Evolutionary conservation across 1,140 invertebrate species (phyloP), one percentile per base, ranked within the genome.

Genomic region (Bombus fervidus): DNA sequence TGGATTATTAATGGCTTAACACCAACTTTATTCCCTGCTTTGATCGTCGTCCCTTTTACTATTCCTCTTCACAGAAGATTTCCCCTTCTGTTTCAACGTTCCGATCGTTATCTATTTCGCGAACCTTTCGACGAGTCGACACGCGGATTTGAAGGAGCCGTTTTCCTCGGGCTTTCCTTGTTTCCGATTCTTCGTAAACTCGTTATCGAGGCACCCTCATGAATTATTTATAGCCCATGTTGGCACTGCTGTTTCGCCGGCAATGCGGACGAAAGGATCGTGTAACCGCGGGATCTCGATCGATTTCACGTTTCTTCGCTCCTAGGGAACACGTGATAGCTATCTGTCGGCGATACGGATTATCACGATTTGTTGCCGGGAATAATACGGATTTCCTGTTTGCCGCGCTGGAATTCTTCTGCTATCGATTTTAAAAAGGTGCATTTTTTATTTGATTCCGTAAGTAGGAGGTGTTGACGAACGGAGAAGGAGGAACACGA

Each of bases 1-100:
- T 86, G 86, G 91, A 94, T 94, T 93, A 93, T 93, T 92, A 94
- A 93, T 92, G 91, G 87, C 91, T 93, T 92, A 68, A 28, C 71
- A 10, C n/a, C 12, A 34, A 34, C 34, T 39, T 64, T 81, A 57
- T 57, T 74, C 71, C 25, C 66, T 39, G 39, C 28, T 25, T 25
- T 75, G 22, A 6, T 12, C 22, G 5, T 43, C 68, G 34, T 12
- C 4, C 18, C 1, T 5, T 9, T 37, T 68, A 4, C 22, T 34
- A 66, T 82, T 43, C 5, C 62, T 77, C 53, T 71, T 78, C 57
- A 47, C 47, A 53, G 28, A 57, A 25, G 22, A 28, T 31, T 57
- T n/a, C 28, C 25, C 62, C 4, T 39, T 18, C 18, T n/a, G 28
- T 34, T 18, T 53, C 47, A 53, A 53, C 59, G 2, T 5, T n/a